Evolutionary conservation across 2,888 invertebrate species (phyloP).

Genomic region (Dynastes grantii): DNA sequence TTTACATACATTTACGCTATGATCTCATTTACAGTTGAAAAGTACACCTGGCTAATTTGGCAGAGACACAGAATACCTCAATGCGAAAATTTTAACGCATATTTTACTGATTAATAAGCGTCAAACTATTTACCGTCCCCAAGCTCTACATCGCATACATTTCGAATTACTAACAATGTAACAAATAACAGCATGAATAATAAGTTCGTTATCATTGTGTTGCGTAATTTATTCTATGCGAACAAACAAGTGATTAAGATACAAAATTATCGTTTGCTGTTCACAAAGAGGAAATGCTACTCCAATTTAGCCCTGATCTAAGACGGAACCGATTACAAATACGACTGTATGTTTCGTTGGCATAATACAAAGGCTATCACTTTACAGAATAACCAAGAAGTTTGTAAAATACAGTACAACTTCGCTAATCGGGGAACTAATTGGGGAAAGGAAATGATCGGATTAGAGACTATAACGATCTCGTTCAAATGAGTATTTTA

Average conservation of each 20-base stretch:
- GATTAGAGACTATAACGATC: no score
- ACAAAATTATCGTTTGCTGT: constrained; percentile 32
- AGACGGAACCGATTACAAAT: constrained; percentile 31
- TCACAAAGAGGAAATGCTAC: constrained; percentile 36
- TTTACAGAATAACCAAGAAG: no score
- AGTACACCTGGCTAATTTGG: constrained; percentile 29
- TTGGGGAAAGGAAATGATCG: no score
- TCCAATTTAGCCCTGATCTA: constrained; percentile 40
- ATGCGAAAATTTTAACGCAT: constrained; percentile 13
- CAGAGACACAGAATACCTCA: neutral
- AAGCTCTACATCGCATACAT: neutral
- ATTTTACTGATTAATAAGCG: constrained; percentile 23
- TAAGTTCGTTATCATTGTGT: constrained; percentile 11
- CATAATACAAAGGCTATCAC: neutral
- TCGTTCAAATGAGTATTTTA: no score
- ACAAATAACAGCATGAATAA: constrained; percentile 13
- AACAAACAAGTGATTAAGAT: constrained; percentile 36
- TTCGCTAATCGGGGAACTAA: no score
- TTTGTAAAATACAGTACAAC: neutral
- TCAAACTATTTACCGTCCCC: neutral
- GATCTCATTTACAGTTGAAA: neutral
- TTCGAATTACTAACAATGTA: constrained; percentile 7
- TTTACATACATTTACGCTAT: neutral
- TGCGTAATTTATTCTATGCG: constrained; percentile 32
- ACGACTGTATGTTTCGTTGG: neutral